Conservation (phyloP, 2,888 invertebrate species). For the Mesorhabditis belari region DNA sequence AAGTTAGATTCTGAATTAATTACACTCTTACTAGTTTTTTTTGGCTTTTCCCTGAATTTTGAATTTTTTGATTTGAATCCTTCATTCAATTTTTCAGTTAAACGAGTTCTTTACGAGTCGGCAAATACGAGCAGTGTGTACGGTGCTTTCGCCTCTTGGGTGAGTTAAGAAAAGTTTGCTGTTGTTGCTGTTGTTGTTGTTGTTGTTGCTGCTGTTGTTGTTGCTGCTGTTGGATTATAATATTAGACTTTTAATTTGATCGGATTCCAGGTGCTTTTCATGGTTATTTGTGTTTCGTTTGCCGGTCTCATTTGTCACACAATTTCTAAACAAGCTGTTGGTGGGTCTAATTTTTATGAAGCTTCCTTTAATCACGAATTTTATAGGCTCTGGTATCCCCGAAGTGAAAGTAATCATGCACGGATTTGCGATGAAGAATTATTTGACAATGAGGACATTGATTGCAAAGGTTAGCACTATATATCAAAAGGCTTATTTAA, state of each 20-base stretch:
- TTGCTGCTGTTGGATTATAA: too few species aligned
- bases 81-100: background rate
- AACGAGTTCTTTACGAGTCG: background rate
- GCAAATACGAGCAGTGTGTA: background rate
- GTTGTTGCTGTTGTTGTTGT: too few species aligned
- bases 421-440: conserved; percentile 92
- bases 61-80: too few species aligned
- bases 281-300: conserved; percentile 82
- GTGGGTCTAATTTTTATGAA: conserved; percentile 57
- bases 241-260: background rate
- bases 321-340: conserved; percentile 92
- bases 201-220: too few species aligned
- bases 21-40: background rate
- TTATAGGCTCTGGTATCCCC: conserved; percentile 82
- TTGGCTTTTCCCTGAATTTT: conserved; percentile 56
- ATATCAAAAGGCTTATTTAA: too few species aligned
- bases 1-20: background rate
- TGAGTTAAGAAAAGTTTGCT: background rate
- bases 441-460: conserved; percentile 84
- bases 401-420: conserved; percentile 94
- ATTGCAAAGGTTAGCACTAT: too few species aligned
- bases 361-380: background rate
- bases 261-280: conserved; percentile 81
- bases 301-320: conserved; percentile 95
- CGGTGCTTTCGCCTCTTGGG: background rate